phyloP scores from a whole-genome alignment of 2,888 invertebrate genomes.

The Corbicula japonica region DNA sequence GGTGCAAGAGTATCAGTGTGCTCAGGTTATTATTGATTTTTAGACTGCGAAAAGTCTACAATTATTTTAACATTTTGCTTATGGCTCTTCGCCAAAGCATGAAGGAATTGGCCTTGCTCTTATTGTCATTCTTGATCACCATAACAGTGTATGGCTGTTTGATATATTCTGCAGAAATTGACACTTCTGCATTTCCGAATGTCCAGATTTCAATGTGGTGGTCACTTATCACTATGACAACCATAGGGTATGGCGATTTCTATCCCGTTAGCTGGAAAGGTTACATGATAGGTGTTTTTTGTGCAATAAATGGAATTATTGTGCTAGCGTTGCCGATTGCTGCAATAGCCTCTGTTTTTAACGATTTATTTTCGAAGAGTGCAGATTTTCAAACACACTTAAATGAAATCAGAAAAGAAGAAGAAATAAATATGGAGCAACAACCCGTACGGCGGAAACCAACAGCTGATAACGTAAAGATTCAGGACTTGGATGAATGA shows the following conservation, averaged over 20 bases:
- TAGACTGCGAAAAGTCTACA: slow-evolving; percentile 74
- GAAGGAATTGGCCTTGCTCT: slow-evolving; percentile 71
- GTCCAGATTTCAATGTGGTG: slow-evolving; percentile 75
- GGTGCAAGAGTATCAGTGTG: slow-evolving; percentile 67
- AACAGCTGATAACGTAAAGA: too few relatives aligned
- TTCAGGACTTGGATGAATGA: too few relatives aligned
- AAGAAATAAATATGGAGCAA: neutral
- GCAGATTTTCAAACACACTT: slow-evolving; percentile 2
- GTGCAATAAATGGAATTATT: slow-evolving; percentile 78
- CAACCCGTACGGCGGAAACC: too few relatives aligned
- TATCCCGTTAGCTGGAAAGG: slow-evolving; percentile 71
- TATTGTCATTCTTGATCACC: slow-evolving; percentile 71
- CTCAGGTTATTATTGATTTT: slow-evolving; percentile 74
- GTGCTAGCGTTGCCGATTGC: slow-evolving; percentile 79
- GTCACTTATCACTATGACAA: slow-evolving; percentile 78
- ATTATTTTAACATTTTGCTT: slow-evolving; percentile 72
- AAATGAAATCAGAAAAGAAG: slow-evolving; percentile 5
- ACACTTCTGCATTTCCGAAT: slow-evolving; percentile 60
- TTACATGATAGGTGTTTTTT: slow-evolving; percentile 73
- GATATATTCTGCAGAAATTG: slow-evolving; percentile 75
- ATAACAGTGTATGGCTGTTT: slow-evolving; percentile 75
- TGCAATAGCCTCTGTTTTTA: slow-evolving; percentile 79
- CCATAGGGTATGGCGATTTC: slow-evolving; percentile 79
- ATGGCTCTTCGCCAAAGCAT: slow-evolving; percentile 70
- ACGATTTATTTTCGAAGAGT: slow-evolving; percentile 66